Percentiles rank a stretch among this genome's conserved stretches.
These are phyloP conservation scores for Coregonus clupeaformis DNA, from an alignment of 2,113 vertebrate species.

Conservation along the genomic window DNA sequence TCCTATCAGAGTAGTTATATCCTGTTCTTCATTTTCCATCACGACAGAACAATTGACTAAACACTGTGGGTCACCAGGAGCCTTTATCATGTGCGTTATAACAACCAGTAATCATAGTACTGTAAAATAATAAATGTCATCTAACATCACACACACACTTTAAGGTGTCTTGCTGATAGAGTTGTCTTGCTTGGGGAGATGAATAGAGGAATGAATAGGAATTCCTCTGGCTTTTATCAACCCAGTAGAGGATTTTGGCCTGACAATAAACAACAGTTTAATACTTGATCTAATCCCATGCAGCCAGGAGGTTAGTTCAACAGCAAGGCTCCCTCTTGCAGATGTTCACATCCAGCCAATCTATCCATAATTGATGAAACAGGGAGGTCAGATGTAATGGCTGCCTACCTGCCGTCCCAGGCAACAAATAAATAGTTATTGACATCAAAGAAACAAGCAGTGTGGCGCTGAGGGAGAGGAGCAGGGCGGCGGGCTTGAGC, in stretches of 20 bases:
- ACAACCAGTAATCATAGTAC: conserved; percentile 83
- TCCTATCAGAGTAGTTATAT: neutral
- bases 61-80: conserved; percentile 80
- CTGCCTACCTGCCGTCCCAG: conserved; percentile 84
- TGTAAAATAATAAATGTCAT: conserved; percentile 95
- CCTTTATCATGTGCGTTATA: conserved; percentile 88
- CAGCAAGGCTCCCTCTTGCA: conserved; percentile 86
- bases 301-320: conserved; percentile 93
- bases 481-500: conserved; percentile 50
- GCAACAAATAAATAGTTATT: conserved; percentile 99
- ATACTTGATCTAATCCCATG: conserved; percentile 95
- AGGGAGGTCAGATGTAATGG: conserved; percentile 99
- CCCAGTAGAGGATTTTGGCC: conserved; percentile 91
- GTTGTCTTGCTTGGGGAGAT: conserved; percentile 64
- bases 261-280: conserved; percentile 99
- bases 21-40: conserved; percentile 69
- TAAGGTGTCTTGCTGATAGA: conserved; percentile 85
- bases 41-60: conserved; percentile 81
- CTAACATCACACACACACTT: conserved; percentile 77
- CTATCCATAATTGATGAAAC: conserved; percentile 99
- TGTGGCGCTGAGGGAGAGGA: conserved; percentile 75
- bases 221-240: conserved; percentile 76
- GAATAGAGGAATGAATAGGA: conserved; percentile 65
- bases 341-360: conserved; percentile 99
- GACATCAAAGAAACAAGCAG: conserved; percentile 99